phyloP scores from a whole-genome alignment of 2,113 vertebrate genomes.

The Tamias sibiricus region DNA sequence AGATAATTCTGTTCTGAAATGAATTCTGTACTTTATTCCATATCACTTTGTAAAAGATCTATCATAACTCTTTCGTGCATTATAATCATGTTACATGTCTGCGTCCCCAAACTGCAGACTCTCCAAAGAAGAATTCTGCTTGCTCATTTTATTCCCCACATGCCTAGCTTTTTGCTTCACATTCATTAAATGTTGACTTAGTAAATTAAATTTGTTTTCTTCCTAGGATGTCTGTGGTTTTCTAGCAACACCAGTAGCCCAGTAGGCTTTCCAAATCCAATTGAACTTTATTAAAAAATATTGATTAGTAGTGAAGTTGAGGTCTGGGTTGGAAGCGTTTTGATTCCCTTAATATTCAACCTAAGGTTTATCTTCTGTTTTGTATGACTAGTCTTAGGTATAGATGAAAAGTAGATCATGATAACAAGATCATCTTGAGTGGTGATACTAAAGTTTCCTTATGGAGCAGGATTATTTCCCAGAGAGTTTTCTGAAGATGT shows the following conservation, averaged over 20 bases:
- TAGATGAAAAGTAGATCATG: neutral
- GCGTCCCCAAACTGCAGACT: neutral
- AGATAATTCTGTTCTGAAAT: neutral
- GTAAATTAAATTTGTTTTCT: conserved; percentile 24
- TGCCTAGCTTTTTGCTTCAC: conserved; percentile 25
- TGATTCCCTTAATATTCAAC: neutral
- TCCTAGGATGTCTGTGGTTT: conserved; percentile 27
- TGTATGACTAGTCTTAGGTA: neutral
- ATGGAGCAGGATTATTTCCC: conserved; percentile 44
- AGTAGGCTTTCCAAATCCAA: neutral
- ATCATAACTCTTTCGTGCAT: neutral
- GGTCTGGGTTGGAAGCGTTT: neutral
- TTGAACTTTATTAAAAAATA: conserved; percentile 18
- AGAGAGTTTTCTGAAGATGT: neutral
- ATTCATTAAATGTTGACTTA: conserved; percentile 30
- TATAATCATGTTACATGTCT: neutral
- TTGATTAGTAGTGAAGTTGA: neutral
- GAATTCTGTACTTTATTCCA: neutral
- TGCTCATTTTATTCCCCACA: neutral
- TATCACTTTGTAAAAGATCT: neutral
- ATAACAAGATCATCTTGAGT: conserved; percentile 28
- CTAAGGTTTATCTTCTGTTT: neutral
- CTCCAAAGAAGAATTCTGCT: neutral
- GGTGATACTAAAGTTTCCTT: neutral
- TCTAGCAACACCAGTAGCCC: neutral